Conservation (phyloP, 2,797 vertebrate genomes). For the Tokudaia tokunoshimensis region DNA sequence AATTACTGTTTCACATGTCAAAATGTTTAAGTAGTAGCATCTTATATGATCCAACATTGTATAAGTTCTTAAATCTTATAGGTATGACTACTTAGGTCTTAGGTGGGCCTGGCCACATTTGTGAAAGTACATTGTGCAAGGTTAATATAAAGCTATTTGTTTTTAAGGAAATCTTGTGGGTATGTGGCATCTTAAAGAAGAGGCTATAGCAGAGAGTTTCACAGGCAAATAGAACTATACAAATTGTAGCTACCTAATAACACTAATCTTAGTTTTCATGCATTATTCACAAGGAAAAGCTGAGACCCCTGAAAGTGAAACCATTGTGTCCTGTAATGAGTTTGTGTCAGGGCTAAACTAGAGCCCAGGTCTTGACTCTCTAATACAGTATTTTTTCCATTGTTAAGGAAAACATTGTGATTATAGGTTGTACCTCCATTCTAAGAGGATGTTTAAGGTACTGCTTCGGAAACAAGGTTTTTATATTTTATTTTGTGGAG, state of each 20-base stretch:
- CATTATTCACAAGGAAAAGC: constrained; percentile 15
- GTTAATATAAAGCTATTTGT: constrained; percentile 12
- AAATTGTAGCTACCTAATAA: background rate
- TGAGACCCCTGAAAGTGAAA: constrained; percentile 33
- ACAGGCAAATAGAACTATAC: background rate
- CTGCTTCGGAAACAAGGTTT: constrained; percentile 19
- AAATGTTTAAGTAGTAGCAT: constrained; percentile 50
- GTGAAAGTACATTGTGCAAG: constrained; percentile 4
- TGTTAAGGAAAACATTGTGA: background rate
- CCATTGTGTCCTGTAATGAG: background rate
- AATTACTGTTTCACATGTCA: constrained; percentile 30
- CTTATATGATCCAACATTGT: constrained; percentile 10
- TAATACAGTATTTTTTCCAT: background rate
- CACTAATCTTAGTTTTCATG: background rate
- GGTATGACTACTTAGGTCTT: background rate
- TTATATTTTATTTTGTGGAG: constrained; percentile 52
- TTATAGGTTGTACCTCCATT: background rate
- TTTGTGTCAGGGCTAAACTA: background rate
- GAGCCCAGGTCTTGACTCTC: background rate
- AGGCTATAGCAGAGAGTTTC: background rate
- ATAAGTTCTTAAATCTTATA: constrained; percentile 30
- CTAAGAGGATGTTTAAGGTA: constrained; percentile 6
- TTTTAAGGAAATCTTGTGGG: background rate
- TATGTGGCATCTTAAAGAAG: background rate
- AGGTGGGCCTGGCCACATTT: background rate